A percentile compares a stretch with the other conserved stretches of the same genome.
Evolutionary conservation across 1,140 invertebrate species (phyloP).

Genomic region (Rhyzopertha dominica): DNA sequence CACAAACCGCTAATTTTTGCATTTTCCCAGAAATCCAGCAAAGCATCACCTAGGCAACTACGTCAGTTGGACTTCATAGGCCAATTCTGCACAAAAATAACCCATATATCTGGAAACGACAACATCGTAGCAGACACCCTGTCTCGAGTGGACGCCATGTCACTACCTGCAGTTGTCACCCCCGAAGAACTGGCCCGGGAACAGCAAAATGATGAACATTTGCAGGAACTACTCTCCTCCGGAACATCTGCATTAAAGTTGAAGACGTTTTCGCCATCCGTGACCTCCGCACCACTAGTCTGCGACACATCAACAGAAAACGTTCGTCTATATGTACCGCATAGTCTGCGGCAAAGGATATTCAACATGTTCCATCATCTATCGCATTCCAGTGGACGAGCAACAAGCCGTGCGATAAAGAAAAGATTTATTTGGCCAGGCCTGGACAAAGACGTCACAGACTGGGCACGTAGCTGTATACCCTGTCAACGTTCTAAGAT

Average conservation of each 20-base stretch:
- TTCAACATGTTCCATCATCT: conserved; percentile 23
- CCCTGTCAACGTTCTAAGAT: conserved; percentile 37
- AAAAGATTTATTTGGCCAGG: conserved; percentile 24
- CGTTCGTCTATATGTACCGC: conserved; percentile 28
- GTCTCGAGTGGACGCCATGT: conserved; percentile 26
- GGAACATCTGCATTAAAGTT: conserved; percentile 12
- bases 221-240: background rate
- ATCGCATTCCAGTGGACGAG: conserved; percentile 31
- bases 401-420: conserved; percentile 17
- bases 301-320: conserved; percentile 21
- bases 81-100: conserved; percentile 38
- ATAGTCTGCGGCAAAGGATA: conserved; percentile 14
- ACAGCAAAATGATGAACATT: conserved; percentile 9
- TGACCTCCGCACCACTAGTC: no score
- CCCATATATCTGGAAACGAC: conserved; percentile 34
- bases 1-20: conserved; percentile 26
- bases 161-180: conserved; percentile 20
- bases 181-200: background rate
- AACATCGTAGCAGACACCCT: conserved; percentile 35
- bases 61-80: conserved; percentile 32
- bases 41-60: conserved; percentile 27
- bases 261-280: conserved; percentile 7
- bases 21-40: conserved; percentile 17
- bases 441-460: conserved; percentile 28
- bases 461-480: conserved; percentile 27